Evolutionary conservation across 2,888 invertebrate genomes (phyloP).

Genomic region (Heteromurus nitidus): DNA sequence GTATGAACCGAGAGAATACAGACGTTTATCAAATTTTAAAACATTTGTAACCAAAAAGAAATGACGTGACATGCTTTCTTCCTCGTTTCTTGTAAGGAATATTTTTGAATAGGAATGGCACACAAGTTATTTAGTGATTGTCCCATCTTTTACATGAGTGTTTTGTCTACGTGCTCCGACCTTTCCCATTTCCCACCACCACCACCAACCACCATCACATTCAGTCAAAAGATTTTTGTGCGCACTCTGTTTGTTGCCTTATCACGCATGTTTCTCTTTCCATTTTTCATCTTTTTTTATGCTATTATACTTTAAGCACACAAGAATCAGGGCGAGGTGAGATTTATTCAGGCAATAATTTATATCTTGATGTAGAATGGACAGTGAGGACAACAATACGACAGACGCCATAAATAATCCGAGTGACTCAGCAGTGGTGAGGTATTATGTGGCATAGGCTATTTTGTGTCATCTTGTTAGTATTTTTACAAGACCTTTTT

Average conservation of each 20-base stretch:
- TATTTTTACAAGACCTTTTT: neutral
- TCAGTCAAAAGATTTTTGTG: neutral
- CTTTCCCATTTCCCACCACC: neutral
- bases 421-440: conserved; percentile 12
- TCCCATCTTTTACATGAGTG: neutral
- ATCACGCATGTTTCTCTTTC: conserved; percentile 19
- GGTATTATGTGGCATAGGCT: too few relatives aligned
- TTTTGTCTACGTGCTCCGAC: conserved; percentile 2
- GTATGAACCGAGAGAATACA: neutral
- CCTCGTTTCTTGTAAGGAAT: neutral
- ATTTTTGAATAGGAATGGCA: conserved; percentile 14
- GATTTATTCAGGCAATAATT: conserved; percentile 52
- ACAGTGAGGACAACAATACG: conserved; percentile 48
- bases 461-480: neutral
- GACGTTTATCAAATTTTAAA: conserved; percentile 18
- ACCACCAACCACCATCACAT: too few relatives aligned
- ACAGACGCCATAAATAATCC: conserved; percentile 49
- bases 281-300: conserved; percentile 22
- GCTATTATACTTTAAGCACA: neutral
- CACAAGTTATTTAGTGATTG: conserved; percentile 17
- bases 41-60: conserved; percentile 4
- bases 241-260: conserved; percentile 27
- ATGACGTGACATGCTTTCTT: neutral
- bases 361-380: conserved; percentile 24
- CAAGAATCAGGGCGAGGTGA: conserved; percentile 43